Base-by-base conservation (phyloP, 1,140 invertebrate species). In the Drosophila lacteicornis region DNA sequence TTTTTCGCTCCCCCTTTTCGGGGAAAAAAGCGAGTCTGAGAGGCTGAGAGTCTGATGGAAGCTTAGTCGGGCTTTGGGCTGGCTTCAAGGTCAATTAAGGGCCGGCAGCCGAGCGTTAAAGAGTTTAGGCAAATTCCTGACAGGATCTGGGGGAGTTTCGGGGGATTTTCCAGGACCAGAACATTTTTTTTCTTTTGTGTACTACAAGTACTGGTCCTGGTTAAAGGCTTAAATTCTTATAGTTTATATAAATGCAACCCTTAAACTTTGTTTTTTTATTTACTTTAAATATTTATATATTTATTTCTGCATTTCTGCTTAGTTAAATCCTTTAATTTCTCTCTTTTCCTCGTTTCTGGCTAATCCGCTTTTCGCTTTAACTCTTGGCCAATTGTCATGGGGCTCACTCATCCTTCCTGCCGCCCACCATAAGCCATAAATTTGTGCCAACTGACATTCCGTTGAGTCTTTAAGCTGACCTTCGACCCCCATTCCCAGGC, bases 381-480 rank as follows among this genome's bases (percentile, higher is more conserved):
- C 22, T 30, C 1, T 62, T 2, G 33, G 45, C 65, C 65, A 68
- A 68, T 67, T 67, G 65, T 68, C 56, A 74, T 62, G 58, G 70
- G 30, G 22, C 22, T 25, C 22, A 25, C 22, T 25, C 42, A 27
- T 27, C 33, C 38, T 33, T 9, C 58, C 46, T 15, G 27, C 17
- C 11, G 22, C 30, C n/a, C 19, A 40, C 43, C 62, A 62, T 61
- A 33, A 69, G 68, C 67, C 67, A 71, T 71, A 71, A 71, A 71
- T 71, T 71, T 71, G 68, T 58, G 67, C 50, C 51, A 36, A 49
- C 51, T 56, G 68, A 58, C 68, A 55, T 71, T 40, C 27, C 33
- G 50, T 57, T 70, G 66, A 56, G 50, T 71, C 66, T 71, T 69
- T 71, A 71, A 71, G 66, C 66, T 71, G 67, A 71, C 67, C 69